phyloP scores from a whole-genome alignment of 1,140 invertebrate genomes.

The Atta texana region DNA sequence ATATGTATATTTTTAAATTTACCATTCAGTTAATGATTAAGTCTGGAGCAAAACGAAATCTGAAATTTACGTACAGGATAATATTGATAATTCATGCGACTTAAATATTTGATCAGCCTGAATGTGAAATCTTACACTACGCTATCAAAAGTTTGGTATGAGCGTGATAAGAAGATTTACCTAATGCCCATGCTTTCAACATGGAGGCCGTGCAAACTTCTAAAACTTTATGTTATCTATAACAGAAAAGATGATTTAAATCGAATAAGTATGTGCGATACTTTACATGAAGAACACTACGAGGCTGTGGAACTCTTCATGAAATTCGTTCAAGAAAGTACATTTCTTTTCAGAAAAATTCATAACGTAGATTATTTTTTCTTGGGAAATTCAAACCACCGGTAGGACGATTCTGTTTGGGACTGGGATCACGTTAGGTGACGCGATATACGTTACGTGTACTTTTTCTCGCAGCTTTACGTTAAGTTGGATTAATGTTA shows the following conservation, averaged over 20 bases:
- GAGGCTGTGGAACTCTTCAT: conserved; percentile 25
- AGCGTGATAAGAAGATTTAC: conserved; percentile 53
- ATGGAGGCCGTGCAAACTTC: conserved; percentile 42
- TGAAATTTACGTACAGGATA: background rate
- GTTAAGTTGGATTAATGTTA: conserved; percentile 53
- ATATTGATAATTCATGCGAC: conserved; percentile 16
- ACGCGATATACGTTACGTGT: conserved; percentile 7
- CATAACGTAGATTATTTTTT: conserved; percentile 14
- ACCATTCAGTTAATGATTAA: background rate
- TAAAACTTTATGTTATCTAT: conserved; percentile 58
- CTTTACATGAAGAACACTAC: conserved; percentile 19
- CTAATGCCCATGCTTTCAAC: conserved; percentile 34
- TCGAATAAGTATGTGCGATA: conserved; percentile 49
- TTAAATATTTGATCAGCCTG: conserved; percentile 53
- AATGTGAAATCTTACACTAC: conserved; percentile 35
- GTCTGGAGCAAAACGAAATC: background rate
- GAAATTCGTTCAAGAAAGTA: background rate
- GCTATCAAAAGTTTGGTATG: conserved; percentile 57
- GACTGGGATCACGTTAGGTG: background rate
- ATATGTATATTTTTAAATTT: background rate
- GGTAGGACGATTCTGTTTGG: background rate
- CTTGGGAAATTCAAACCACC: conserved; percentile 19
- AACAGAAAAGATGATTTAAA: conserved; percentile 58
- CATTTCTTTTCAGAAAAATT: conserved; percentile 28
- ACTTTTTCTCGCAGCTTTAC: conserved; percentile 26